phyloP scores from a whole-genome alignment of 2,797 vertebrate species.

The Percopsis omiscomaycus region DNA sequence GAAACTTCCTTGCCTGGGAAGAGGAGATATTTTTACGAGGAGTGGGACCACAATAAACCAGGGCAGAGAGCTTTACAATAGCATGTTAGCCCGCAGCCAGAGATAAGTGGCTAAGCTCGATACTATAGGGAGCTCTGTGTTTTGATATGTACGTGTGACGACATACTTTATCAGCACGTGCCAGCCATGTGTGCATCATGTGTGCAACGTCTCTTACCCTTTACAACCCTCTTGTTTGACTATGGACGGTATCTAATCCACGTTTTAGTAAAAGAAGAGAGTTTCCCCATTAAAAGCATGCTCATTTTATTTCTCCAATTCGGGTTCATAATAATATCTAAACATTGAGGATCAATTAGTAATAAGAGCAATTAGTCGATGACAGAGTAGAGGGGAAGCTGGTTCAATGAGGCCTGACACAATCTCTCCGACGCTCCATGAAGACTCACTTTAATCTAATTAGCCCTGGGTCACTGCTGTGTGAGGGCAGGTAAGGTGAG shows the following conservation, averaged over 20 bases:
- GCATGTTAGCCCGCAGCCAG: constrained; percentile 58
- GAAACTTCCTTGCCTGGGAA: constrained; percentile 45
- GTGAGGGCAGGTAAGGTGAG: constrained; percentile 45
- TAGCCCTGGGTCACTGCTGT: constrained; percentile 55
- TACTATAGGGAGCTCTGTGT: constrained; percentile 12
- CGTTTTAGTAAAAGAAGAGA: too few relatives aligned
- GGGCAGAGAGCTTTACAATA: constrained; percentile 48
- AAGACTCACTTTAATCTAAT: constrained; percentile 62
- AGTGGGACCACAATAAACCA: constrained; percentile 51
- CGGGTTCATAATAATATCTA: too few relatives aligned
- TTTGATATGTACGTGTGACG: constrained; percentile 4
- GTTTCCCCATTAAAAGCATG: neutral
- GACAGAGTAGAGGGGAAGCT: constrained; percentile 29
- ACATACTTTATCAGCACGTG: neutral
- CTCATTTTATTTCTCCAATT: too few relatives aligned
- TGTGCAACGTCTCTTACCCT: neutral
- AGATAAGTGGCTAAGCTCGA: constrained; percentile 27
- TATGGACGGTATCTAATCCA: neutral
- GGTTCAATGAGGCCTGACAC: constrained; percentile 35
- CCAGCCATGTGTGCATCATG: constrained; percentile 1
- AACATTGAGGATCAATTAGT: constrained; percentile 16
- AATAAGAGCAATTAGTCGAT: constrained; percentile 8
- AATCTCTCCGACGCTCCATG: constrained; percentile 23
- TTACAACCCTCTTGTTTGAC: neutral
- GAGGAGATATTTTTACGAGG: constrained; percentile 42